phyloP scores from a whole-genome alignment of 2,797 vertebrate genomes.

The Eulemur rubriventer region DNA sequence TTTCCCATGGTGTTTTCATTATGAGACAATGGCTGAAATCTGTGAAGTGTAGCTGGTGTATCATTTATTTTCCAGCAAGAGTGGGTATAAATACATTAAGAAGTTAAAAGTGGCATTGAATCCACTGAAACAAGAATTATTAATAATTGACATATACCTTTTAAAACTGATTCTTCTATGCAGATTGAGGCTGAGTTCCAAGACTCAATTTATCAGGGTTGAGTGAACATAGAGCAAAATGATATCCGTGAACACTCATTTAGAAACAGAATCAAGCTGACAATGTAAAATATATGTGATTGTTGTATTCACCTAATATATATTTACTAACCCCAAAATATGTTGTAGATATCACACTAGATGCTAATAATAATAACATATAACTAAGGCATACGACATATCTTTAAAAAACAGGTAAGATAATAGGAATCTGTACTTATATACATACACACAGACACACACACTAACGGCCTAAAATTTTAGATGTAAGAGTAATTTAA shows the following conservation, averaged over 20 bases:
- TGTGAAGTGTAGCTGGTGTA: slow-evolving; percentile 36
- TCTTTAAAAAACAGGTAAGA: background rate
- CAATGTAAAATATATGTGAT: background rate
- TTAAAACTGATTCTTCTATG: slow-evolving; percentile 2
- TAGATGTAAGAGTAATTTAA: background rate
- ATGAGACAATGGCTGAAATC: slow-evolving; percentile 38
- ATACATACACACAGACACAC: background rate
- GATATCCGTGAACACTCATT: background rate
- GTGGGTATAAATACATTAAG: slow-evolving; percentile 63
- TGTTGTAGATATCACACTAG: background rate
- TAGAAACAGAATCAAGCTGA: background rate
- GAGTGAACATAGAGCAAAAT: slow-evolving; percentile 48
- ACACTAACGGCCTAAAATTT: background rate
- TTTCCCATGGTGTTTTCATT: slow-evolving; percentile 27
- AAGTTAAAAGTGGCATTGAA: slow-evolving; percentile 1
- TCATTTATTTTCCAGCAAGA: slow-evolving; percentile 60
- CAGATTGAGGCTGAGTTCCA: background rate
- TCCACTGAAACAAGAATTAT: slow-evolving; percentile 56
- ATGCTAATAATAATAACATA: background rate
- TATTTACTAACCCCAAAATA: background rate
- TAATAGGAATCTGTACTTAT: background rate
- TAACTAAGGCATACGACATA: background rate
- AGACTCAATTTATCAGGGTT: background rate
- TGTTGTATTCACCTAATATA: background rate
- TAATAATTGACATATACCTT: slow-evolving; percentile 55